A percentile compares a stretch with the other conserved stretches of the same genome.
phyloP scores from a whole-genome alignment of 2,113 vertebrate genomes.

The Melanerpes formicivorus region DNA sequence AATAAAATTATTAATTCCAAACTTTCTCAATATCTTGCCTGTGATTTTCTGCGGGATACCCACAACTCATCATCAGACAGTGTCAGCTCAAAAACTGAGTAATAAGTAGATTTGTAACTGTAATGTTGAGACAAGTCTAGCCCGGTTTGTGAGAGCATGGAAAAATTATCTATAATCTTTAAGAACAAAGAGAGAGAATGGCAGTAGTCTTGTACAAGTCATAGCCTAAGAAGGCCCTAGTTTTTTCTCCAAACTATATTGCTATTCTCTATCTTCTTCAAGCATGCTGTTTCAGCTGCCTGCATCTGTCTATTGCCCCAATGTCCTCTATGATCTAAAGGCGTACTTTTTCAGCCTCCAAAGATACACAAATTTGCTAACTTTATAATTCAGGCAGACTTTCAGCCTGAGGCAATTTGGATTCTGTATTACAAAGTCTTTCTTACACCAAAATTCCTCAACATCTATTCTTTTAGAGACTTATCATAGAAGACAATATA shows the following conservation, averaged over 20 bases:
- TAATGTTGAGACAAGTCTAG: neutral
- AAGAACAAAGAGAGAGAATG: constrained; percentile 4
- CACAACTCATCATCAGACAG: neutral
- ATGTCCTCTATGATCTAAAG: neutral
- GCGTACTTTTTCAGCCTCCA: neutral
- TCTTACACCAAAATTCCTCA: constrained; percentile 65
- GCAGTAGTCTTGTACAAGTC: neutral
- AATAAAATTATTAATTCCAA: neutral
- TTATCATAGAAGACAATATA: constrained; percentile 38
- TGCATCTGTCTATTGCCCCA: neutral
- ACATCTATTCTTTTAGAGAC: constrained; percentile 49
- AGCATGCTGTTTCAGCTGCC: neutral
- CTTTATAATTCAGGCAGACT: neutral
- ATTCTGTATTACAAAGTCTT: constrained; percentile 47
- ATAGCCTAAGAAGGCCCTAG: neutral
- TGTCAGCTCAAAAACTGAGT: neutral
- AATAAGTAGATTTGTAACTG: neutral
- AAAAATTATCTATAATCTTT: neutral
- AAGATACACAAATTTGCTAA: neutral
- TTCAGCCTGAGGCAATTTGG: constrained; percentile 32
- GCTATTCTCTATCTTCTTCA: neutral
- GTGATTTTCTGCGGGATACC: neutral
- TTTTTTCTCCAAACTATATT: neutral
- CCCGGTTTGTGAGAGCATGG: neutral
- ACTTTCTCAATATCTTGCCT: neutral